Evolutionary conservation across 2,888 invertebrate species (phyloP).

Genomic region (Dynastes tityus): DNA sequence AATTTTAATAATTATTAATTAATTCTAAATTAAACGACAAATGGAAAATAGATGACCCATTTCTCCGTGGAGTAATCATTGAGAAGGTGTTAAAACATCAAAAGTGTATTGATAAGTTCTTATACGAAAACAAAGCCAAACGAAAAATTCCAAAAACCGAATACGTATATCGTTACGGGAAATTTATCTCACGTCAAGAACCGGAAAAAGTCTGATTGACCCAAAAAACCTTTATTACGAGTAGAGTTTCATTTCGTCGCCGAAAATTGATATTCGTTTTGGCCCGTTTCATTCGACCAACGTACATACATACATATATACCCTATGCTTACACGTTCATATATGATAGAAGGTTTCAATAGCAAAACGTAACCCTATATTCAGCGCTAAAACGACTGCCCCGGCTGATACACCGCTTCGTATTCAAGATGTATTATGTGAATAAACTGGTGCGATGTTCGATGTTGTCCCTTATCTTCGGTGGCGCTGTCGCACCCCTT

Average conservation of each 20-base stretch:
- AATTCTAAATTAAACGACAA: too few species aligned
- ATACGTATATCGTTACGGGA: too few species aligned
- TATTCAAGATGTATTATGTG: conserved; percentile 33
- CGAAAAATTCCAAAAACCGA: background rate
- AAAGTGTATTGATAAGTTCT: background rate
- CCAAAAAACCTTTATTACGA: conserved; percentile 22
- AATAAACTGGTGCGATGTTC: conserved; percentile 37
- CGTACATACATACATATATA: background rate
- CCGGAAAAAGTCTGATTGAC: conserved; percentile 9
- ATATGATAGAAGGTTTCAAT: conserved; percentile 32
- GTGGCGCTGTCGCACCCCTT: background rate
- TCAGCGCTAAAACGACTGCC: conserved; percentile 35
- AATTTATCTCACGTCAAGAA: conserved; percentile 2
- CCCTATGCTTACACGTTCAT: background rate
- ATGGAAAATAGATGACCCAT: too few species aligned
- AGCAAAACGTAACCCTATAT: conserved; percentile 47
- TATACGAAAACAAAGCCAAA: background rate
- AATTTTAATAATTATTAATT: too few species aligned
- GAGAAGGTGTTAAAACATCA: too few species aligned
- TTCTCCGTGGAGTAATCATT: too few species aligned
- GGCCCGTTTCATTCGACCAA: conserved; percentile 20
- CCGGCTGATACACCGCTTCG: background rate
- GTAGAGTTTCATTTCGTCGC: conserved; percentile 18
- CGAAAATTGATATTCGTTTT: conserved; percentile 30
- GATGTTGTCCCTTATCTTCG: conserved; percentile 29